phyloP scores from a whole-genome alignment of 2,888 invertebrate species.

The Agonopterix alstromeriana region DNA sequence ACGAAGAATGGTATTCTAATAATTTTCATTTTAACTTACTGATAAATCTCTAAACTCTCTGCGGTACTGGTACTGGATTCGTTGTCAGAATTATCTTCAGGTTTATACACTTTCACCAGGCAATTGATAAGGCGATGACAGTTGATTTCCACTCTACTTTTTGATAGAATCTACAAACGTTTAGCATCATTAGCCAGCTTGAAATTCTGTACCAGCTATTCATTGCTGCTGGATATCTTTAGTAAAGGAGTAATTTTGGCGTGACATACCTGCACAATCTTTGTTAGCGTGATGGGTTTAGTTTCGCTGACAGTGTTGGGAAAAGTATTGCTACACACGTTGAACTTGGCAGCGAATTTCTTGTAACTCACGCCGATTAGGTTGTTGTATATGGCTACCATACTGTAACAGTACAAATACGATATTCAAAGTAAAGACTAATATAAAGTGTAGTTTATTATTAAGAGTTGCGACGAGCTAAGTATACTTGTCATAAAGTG shows the following conservation, averaged over 20 bases:
- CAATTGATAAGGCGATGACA: conserved; percentile 84
- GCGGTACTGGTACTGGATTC: conserved; percentile 79
- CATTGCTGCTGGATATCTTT: too few species aligned
- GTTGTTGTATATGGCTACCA: conserved; percentile 79
- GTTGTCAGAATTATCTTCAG: conserved; percentile 68
- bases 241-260: too few species aligned
- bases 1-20: too few species aligned
- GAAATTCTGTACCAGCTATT: too few species aligned
- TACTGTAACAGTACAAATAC: conserved; percentile 54
- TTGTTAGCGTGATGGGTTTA: conserved; percentile 83
- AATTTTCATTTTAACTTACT: conserved; percentile 53
- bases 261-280: conserved; percentile 80
- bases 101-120: conserved; percentile 80
- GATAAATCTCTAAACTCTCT: conserved; percentile 82
- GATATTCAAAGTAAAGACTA: neutral
- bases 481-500: too few species aligned
- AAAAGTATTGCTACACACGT: conserved; percentile 85
- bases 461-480: neutral
- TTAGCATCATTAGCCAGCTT: too few species aligned
- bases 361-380: conserved; percentile 77
- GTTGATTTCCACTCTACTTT: conserved; percentile 81
- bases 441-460: neutral
- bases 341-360: conserved; percentile 72
- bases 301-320: conserved; percentile 82
- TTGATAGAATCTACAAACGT: conserved; percentile 71